Base-by-base conservation (phyloP, 2,888 invertebrate species). In the Polyommatus iphigenia region DNA sequence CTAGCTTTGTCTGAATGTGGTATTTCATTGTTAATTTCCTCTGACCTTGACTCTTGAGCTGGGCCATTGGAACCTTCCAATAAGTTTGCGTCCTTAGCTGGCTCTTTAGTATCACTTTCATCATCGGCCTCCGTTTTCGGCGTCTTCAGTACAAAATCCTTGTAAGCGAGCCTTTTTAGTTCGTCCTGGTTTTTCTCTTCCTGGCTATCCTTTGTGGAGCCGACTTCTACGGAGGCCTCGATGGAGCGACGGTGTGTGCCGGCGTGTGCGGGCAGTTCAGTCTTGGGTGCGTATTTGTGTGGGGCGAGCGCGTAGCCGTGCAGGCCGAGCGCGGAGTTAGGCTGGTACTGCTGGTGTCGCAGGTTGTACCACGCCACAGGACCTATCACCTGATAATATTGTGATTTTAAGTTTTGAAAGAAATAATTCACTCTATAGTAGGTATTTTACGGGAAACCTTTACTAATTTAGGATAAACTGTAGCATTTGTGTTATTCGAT, bases 311-410 rank as follows among this genome's bases (percentile, higher is more conserved):
- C 20, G 84, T 91, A 93, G 4, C 90, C 89, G 83, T 94, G 93
- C 0, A 90, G 86, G 0, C 94, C 93, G 81, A 88, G 90, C 5
- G 88, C 83, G 0, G 90, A 84, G 83, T 91, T 93, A 1, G 95
- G 95, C 85, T 96, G 96, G 84, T 95, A 93, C 78, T 95, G 94
- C 88, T 95, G 95, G 77, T 94, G 93, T 0, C 95, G 92, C 80
- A 96, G 83, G 86, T 96, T 96, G 85, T 93, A 96, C 95, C 96
- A 96, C 20, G 95, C 87, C 7, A 83, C 84, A 20, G 91, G 89
- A 29, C 87, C 82, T 32, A 92, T 80, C 57, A 93, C 90, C 94
- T 94, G 79, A 62, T n/a, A 8, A 8, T 36, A 1, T 36, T 36
- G 36, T 8, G 36, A 36, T 8, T 36, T 36, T 36, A 36, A 36